Percentiles rank a stretch among this genome's conserved stretches.
Evolutionary conservation across 2,797 vertebrate species (phyloP).

Genomic region (Alcedo atthis): DNA sequence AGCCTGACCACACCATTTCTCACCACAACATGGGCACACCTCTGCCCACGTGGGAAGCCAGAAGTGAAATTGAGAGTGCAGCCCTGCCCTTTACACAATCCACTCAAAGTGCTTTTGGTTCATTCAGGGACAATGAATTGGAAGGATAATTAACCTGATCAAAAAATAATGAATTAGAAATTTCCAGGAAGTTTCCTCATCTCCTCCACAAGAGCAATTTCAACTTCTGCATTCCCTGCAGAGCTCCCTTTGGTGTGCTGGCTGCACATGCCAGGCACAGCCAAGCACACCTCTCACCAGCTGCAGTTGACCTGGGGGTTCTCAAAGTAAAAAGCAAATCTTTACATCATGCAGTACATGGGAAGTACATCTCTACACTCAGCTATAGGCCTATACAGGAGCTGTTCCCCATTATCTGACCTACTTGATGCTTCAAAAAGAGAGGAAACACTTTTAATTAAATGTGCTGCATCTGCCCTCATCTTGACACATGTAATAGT

Average conservation of each 20-base stretch:
- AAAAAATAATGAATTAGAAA: not conserved
- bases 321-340: not conserved
- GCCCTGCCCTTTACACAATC: not conserved
- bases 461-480: not conserved
- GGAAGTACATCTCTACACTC: not conserved
- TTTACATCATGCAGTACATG: not conserved
- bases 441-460: not conserved
- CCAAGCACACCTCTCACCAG: not conserved
- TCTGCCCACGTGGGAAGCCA: accelerated
- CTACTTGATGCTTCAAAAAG: not conserved
- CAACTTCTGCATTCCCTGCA: not conserved
- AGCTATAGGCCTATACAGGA: not conserved
- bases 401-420: not conserved
- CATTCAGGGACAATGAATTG: not conserved
- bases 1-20: not conserved
- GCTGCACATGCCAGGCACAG: not conserved
- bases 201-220: not conserved
- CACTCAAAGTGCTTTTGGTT: not conserved
- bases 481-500: not conserved
- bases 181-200: not conserved
- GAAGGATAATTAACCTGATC: not conserved
- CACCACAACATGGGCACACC: not conserved
- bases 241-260: not conserved
- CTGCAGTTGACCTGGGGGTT: not conserved
- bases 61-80: not conserved